Base-by-base conservation (phyloP, 1,140 invertebrate genomes). In the Parapsyche elsis region DNA sequence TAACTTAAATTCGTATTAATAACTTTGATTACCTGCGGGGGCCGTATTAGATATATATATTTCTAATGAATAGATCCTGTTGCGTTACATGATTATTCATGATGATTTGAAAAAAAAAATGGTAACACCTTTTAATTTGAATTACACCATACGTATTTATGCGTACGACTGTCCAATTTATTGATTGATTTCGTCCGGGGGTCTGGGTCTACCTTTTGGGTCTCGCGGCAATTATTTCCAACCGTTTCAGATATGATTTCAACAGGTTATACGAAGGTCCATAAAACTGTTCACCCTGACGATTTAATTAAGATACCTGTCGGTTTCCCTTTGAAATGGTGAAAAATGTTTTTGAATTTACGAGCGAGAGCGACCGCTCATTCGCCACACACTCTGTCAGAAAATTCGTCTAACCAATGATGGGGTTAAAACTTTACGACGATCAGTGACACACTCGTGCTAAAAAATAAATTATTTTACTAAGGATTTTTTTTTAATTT, bases 231-330 rank as follows among this genome's bases (percentile, higher is more conserved):
- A 64, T 77, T 77, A 53, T 77, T 77, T 59, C 44, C 9, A 46
- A 23, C 12, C 46, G 44, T 75, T 75, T 75, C 73, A 49, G 23
- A 64, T 77, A 77, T 64, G 53, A 77, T 77, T 77, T 77, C 57
- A 77, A 77, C 75, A 77, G 75, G 53, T 77, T 77, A 45, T 59
- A 24, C 26, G 19, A 24, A 21, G 9, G 75, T 2, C 53, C 75
- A 24, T 77, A 77, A 77, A 77, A 64, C 26, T 44, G 75, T 45
- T 77, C 75, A 64, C 57, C 57, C 75, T 26, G 75, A 77, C 75
- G 75, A 77, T 77, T 77, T 77, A 77, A 77, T 77, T 77, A 77
- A 77, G 75, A 77, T 77, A 67, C 75, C 75, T 64, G 75, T 64
- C 75, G 75, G 75, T 46, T 53, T 64, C 53, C 46, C 75, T 77